Percentiles rank a stretch among this genome's conserved stretches.
phyloP scores from a whole-genome alignment of 2,888 invertebrate species.

The Globia sparganii region DNA sequence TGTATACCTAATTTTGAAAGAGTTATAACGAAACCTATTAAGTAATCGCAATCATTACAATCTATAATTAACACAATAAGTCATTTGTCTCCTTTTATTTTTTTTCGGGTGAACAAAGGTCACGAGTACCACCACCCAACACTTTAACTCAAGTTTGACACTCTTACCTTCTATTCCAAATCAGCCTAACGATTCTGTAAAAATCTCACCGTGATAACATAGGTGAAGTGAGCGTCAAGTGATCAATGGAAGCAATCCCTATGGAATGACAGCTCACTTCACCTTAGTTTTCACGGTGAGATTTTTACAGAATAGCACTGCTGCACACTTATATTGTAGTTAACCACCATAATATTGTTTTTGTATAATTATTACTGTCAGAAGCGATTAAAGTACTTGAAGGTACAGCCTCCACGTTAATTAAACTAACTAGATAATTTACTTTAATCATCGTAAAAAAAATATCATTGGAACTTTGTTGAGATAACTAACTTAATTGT shows the following conservation, averaged over 20 bases:
- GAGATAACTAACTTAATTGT: slow-evolving; percentile 47
- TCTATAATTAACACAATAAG: slow-evolving; percentile 40
- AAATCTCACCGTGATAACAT: no score
- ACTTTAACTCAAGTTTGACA: slow-evolving; percentile 17
- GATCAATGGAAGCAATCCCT: no score
- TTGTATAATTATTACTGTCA: slow-evolving; percentile 42
- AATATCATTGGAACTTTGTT: slow-evolving; percentile 50
- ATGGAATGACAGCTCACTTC: no score
- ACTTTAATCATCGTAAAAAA: slow-evolving; percentile 50
- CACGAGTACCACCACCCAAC: not conserved
- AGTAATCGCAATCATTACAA: slow-evolving; percentile 32
- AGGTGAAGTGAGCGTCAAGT: no score
- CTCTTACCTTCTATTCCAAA: slow-evolving; percentile 31
- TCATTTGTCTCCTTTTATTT: slow-evolving; percentile 30
- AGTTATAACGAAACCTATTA: slow-evolving; percentile 9
- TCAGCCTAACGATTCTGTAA: no score
- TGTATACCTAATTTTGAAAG: not conserved
- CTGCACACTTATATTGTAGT: slow-evolving; percentile 3
- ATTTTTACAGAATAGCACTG: no score
- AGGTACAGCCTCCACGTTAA: slow-evolving; percentile 38
- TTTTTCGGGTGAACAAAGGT: slow-evolving; percentile 29
- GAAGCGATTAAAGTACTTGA: slow-evolving; percentile 30
- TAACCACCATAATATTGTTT: slow-evolving; percentile 21
- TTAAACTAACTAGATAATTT: slow-evolving; percentile 57
- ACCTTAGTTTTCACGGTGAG: no score